These are phyloP conservation scores for Antedon bifida DNA, from an alignment of 35 echinoderm and acorn worm genomes.

Conservation along the genomic window DNA sequence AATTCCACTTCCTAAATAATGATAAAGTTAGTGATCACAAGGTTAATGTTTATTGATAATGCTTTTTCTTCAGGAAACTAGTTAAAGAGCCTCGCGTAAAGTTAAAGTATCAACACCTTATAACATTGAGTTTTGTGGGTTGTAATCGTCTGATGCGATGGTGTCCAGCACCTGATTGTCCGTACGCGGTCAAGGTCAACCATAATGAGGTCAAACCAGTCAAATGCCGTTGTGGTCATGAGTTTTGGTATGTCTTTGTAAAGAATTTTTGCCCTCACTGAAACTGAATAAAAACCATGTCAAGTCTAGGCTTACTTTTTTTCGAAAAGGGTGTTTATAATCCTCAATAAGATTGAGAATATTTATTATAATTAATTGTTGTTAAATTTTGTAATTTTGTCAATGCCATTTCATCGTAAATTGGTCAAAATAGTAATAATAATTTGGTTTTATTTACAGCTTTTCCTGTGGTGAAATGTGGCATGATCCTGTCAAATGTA, in stretches of 20 bases:
- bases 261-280: no score
- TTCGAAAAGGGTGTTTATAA: not conserved
- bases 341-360: not conserved
- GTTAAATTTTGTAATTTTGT: no score
- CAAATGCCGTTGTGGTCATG: slow-evolving; percentile 58
- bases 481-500: slow-evolving; percentile 95
- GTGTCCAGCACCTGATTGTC: slow-evolving; percentile 97
- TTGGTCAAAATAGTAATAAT: not conserved
- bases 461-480: slow-evolving; percentile 87
- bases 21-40: no score
- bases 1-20: no score
- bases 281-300: no score
- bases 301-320: not conserved
- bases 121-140: slow-evolving; percentile 96
- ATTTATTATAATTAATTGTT: no score
- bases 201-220: slow-evolving; percentile 76
- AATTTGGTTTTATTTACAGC: slow-evolving; percentile 14
- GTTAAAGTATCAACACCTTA: slow-evolving; percentile 98
- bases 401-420: not conserved
- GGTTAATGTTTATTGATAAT: no score
- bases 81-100: slow-evolving; percentile 98
- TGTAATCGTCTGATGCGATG: slow-evolving; percentile 92
- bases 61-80: slow-evolving; percentile 40
- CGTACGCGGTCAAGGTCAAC: slow-evolving; percentile 78
- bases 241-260: slow-evolving; percentile 68